These are phyloP conservation scores for Podabrus alpinus DNA, from an alignment of 2,888 invertebrate species.

Conservation along the genomic window DNA sequence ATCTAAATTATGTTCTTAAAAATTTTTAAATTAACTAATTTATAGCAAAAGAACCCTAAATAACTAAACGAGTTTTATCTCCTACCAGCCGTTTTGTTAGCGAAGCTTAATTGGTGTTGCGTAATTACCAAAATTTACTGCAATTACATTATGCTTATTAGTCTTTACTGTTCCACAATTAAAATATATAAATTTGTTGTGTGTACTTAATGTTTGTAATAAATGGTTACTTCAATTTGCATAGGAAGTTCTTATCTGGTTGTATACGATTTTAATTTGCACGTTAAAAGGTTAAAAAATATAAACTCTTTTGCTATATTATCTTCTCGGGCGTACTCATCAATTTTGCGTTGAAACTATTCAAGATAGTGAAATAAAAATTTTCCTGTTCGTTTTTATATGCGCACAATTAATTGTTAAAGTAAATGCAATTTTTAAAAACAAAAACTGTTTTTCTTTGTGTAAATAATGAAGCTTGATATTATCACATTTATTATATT, in stretches of 20 bases:
- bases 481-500: background rate
- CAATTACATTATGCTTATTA: background rate
- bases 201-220: background rate
- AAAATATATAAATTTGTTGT: background rate
- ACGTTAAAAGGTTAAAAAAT: background rate
- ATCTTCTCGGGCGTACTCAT: background rate
- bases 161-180: background rate
- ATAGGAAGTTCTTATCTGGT: background rate
- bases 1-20: background rate
- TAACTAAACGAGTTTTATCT: background rate
- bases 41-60: background rate
- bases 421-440: background rate
- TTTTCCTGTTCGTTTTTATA: background rate
- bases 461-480: slow-evolving; percentile 3
- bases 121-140: background rate
- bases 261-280: background rate
- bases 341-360: background rate
- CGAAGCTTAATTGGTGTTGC: background rate
- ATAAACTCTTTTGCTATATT: background rate
- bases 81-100: background rate
- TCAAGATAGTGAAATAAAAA: background rate
- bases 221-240: background rate
- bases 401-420: background rate
- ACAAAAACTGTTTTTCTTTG: background rate
- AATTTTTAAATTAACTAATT: background rate